Evolutionary conservation across 1,140 invertebrate genomes (phyloP).

Genomic region (Anoplolepis gracilipes): DNA sequence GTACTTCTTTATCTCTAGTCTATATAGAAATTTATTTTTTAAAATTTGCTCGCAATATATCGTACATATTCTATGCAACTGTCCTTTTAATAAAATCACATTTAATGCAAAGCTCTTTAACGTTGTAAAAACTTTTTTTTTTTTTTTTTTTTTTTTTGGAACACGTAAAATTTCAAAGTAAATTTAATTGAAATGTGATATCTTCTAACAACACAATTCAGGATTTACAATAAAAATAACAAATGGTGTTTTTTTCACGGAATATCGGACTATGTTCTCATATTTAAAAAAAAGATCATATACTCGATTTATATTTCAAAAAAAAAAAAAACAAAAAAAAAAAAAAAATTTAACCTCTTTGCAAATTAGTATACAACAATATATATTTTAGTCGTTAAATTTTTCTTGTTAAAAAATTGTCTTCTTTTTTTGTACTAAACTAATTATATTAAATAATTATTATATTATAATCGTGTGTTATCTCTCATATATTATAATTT

Average conservation of each 20-base stretch:
- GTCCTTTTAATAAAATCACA: background rate
- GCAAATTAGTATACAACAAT: constrained; percentile 4
- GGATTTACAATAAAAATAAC: constrained; percentile 27
- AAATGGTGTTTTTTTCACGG: constrained; percentile 15
- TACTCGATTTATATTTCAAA: constrained; percentile 5
- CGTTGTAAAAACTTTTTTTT: background rate
- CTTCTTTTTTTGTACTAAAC: background rate
- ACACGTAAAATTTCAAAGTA: constrained; percentile 33
- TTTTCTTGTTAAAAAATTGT: background rate
- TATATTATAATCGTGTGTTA: background rate
- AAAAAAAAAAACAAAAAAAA: too few species aligned
- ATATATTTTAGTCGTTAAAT: constrained; percentile 7
- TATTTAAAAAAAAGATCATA: constrained; percentile 13
- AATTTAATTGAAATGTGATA: constrained; percentile 33
- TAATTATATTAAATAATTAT: background rate
- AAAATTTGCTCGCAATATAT: background rate
- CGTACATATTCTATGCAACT: background rate
- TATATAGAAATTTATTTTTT: background rate
- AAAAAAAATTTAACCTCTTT: background rate
- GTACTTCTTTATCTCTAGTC: background rate
- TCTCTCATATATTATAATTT: too few species aligned
- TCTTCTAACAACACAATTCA: background rate
- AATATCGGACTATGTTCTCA: constrained; percentile 2
- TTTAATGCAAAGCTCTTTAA: background rate
- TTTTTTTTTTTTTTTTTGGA: constrained; percentile 8